Percentiles rank a stretch among this genome's conserved stretches.
Evolutionary conservation across 2,888 invertebrate genomes (phyloP).

Genomic region (Amblyjoppa proteus): DNA sequence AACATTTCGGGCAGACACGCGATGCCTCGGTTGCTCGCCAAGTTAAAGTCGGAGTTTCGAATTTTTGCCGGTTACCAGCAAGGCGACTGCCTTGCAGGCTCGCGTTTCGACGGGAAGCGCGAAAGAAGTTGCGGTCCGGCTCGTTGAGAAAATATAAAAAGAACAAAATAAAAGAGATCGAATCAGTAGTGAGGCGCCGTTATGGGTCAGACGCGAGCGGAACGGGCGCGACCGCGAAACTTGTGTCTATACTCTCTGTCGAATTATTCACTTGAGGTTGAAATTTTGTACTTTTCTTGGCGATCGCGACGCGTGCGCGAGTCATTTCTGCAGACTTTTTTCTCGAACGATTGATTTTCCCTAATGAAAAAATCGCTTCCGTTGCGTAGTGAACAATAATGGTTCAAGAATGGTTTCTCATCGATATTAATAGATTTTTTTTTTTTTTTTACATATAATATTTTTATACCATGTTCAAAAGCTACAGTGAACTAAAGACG

Average conservation of each 20-base stretch:
- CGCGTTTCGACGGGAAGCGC: constrained; percentile 39
- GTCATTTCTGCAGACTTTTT: too few relatives aligned
- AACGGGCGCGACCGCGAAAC: neutral
- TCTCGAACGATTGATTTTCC: too few relatives aligned
- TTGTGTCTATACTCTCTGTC: neutral
- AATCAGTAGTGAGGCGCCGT: constrained; percentile 50
- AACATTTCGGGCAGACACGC: constrained; percentile 79
- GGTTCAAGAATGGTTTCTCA: too few relatives aligned
- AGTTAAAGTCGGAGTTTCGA: constrained; percentile 25
- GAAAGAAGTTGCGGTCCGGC: constrained; percentile 35
- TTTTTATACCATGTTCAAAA: too few relatives aligned
- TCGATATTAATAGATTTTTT: too few relatives aligned
- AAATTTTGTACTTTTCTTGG: neutral
- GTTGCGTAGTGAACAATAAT: too few relatives aligned
- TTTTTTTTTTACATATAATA: too few relatives aligned
- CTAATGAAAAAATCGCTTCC: too few relatives aligned
- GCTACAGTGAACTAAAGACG: too few relatives aligned
- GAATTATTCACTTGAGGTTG: neutral
- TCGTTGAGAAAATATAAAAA: neutral
- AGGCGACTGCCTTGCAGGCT: neutral
- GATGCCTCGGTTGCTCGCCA: constrained; percentile 68
- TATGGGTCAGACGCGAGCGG: constrained; percentile 33
- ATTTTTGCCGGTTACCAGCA: constrained; percentile 47
- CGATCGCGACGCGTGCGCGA: too few relatives aligned
- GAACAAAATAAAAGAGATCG: neutral